Conservation (phyloP, 2,888 invertebrate species). For the Pseudococcus jackbeardsleyi region DNA sequence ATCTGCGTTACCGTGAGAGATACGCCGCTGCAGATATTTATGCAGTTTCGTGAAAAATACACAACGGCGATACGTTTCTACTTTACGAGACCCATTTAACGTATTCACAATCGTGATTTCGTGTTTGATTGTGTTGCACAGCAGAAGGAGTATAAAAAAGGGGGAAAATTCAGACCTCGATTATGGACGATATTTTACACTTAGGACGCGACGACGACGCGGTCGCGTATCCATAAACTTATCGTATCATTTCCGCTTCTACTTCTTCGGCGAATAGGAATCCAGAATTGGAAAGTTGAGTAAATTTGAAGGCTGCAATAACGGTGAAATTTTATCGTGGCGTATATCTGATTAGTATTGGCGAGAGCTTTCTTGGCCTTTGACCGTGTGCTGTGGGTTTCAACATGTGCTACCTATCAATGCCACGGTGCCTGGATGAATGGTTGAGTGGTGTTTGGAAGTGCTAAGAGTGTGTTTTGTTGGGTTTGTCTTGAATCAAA, state of each 20-base stretch:
- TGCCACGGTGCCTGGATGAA: background rate
- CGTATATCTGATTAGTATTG: background rate
- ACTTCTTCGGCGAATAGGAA: background rate
- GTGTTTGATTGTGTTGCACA: constrained; percentile 7
- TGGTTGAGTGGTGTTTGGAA: background rate
- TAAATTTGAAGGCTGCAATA: background rate
- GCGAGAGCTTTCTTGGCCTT: background rate
- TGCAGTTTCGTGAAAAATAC: constrained; percentile 46
- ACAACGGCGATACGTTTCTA: background rate
- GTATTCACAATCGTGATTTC: constrained; percentile 45
- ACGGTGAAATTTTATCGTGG: background rate
- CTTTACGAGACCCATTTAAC: constrained; percentile 22
- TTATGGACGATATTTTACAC: constrained; percentile 20
- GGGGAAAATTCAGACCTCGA: background rate
- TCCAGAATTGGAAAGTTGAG: background rate
- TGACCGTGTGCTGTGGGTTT: background rate
- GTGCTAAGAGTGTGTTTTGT: background rate
- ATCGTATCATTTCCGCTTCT: background rate
- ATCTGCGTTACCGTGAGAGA: constrained; percentile 27
- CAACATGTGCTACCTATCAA: constrained; percentile 7
- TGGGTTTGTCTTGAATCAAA: too few relatives aligned
- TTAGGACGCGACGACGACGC: background rate
- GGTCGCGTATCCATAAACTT: constrained; percentile 2
- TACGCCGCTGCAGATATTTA: constrained; percentile 29
- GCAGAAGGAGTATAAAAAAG: background rate